These are phyloP conservation scores for Sula dactylatra DNA, from an alignment of 2,113 vertebrate species.

Conservation along the genomic window DNA sequence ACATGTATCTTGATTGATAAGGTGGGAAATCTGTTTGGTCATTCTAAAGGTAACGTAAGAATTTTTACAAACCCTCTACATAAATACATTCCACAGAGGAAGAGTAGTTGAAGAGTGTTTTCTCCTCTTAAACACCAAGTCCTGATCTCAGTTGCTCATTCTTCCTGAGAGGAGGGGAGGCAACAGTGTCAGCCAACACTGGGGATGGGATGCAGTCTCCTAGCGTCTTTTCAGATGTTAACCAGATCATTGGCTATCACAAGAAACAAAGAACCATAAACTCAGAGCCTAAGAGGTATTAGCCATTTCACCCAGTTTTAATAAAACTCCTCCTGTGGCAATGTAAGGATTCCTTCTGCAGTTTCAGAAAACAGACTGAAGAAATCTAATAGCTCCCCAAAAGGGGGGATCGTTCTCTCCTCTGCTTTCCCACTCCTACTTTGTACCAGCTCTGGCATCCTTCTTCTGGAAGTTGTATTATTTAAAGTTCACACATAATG, in stretches of 20 bases:
- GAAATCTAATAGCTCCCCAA: not conserved
- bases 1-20: not conserved
- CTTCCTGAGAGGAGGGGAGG: not conserved
- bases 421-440: not conserved
- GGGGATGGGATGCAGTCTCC: not conserved
- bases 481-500: not conserved
- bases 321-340: not conserved
- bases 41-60: not conserved
- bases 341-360: not conserved
- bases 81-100: not conserved
- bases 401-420: not conserved
- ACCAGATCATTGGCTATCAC: not conserved
- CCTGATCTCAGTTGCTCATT: not conserved
- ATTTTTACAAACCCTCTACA: not conserved
- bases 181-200: not conserved
- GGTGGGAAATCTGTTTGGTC: not conserved
- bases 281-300: not conserved
- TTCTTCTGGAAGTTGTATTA: not conserved
- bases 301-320: not conserved
- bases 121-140: not conserved
- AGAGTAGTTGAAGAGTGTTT: not conserved
- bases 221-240: not conserved
- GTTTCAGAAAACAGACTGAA: not conserved
- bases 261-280: not conserved
- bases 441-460: not conserved